Conservation (phyloP, 2,888 invertebrate species). For the Automeris io region DNA sequence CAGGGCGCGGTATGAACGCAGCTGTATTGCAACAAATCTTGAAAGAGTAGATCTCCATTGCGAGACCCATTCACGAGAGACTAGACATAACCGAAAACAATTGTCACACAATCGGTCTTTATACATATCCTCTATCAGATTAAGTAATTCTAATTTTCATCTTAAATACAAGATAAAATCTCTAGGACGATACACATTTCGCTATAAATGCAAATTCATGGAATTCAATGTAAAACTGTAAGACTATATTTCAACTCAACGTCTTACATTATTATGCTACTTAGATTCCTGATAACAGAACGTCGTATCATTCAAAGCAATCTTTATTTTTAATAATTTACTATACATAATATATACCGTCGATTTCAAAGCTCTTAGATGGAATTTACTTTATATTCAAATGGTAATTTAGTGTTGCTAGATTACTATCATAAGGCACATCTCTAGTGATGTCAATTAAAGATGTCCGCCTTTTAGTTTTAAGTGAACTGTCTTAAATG, state of each 20-base stretch:
- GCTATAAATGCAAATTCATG: slow-evolving; percentile 77
- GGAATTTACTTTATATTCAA: background rate
- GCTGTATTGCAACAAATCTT: slow-evolving; percentile 44
- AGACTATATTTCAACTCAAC: slow-evolving; percentile 40
- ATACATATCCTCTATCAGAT: slow-evolving; percentile 54
- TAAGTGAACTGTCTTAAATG: no score
- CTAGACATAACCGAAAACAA: slow-evolving; percentile 68
- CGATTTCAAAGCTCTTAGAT: background rate
- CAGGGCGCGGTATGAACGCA: slow-evolving; percentile 49
- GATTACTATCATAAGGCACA: no score
- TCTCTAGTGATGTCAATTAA: no score
- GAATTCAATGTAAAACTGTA: slow-evolving; percentile 71
- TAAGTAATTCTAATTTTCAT: slow-evolving; percentile 56
- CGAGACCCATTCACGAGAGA: slow-evolving; percentile 48
- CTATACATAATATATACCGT: slow-evolving; percentile 9
- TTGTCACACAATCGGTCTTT: slow-evolving; percentile 53
- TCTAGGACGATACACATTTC: slow-evolving; percentile 74
- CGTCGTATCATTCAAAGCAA: slow-evolving; percentile 25
- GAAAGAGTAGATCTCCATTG: slow-evolving; percentile 35
- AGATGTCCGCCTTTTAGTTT: no score
- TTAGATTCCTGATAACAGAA: slow-evolving; percentile 50
- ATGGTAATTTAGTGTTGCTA: no score
- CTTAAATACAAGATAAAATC: slow-evolving; percentile 73
- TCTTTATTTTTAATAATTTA: background rate
- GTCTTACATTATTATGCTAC: slow-evolving; percentile 72